Base-by-base conservation (phyloP, 23 tunicate species). In the Halocynthia roretzi region DNA sequence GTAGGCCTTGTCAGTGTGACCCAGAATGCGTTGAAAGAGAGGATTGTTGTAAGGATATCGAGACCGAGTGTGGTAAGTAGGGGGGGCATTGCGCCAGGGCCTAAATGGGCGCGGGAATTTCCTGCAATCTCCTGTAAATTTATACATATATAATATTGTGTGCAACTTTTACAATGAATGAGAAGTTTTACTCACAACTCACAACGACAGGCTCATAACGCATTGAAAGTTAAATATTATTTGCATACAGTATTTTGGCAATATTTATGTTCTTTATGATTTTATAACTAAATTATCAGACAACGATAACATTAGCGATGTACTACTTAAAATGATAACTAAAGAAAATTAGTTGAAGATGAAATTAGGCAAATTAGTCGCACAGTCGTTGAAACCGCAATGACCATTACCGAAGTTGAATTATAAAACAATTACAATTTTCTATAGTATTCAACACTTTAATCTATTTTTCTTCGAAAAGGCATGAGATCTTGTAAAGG, bases 1-100 rank as follows among this genome's bases (percentile, higher is more conserved):
- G 62, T 15, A 23, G 55, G 21, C 78, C 78, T 53, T 74, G 78
- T 74, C 78, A 74, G 56, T 74, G 78, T 56, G 78, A 74, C 56
- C 31, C 55, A 53, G 50, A 54, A 8, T 74, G 78, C 56, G 19
- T 54, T 20, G 21, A 54, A 7, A 54, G 78, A 74, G 78, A 64
- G 17, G 78, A 74, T 54, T 74, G 78, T 74, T 74, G 78, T 6
- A 10, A 74, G 20, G 78, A 74, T 54, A 54, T 54, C 56, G 17
- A 74, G 2, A 5, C 8, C 23, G 22, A 74, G 22, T 74, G 78
- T 31, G 31, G 78, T 74, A 74, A 54, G 78, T 5, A 8, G 63
- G 10, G 12, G 12, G 12, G 62, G 10, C 12, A 56, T 56, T 56
- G 10, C 12, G 12, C 11, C 10, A 56, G 10, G 12, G 12, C 10